phyloP scores from a whole-genome alignment of 1,140 invertebrate species.

The Cephus cinctus region DNA sequence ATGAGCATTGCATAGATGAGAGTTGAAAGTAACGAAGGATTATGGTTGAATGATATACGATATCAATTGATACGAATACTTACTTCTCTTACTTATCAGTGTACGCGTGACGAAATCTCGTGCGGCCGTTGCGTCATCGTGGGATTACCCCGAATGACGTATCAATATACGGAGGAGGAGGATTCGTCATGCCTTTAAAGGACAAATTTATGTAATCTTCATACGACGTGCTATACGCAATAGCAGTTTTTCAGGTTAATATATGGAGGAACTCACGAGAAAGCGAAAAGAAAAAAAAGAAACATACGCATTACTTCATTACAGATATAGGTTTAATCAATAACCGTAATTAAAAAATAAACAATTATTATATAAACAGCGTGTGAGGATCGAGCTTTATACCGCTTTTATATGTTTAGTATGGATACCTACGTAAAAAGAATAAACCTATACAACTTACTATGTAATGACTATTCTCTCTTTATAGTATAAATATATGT shows the following conservation, averaged over 20 bases:
- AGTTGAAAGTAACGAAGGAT: slow-evolving; percentile 30
- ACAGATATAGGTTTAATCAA: slow-evolving; percentile 25
- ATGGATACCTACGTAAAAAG: slow-evolving; percentile 45
- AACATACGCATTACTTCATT: slow-evolving; percentile 27
- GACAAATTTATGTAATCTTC: too few relatives aligned
- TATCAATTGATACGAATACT: too few relatives aligned
- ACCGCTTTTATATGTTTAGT: slow-evolving; percentile 55
- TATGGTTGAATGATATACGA: slow-evolving; percentile 19
- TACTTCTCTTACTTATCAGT: too few relatives aligned
- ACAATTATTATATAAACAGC: slow-evolving; percentile 38
- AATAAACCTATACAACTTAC: slow-evolving; percentile 45
- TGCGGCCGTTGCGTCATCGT: too few relatives aligned
- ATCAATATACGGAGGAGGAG: too few relatives aligned
- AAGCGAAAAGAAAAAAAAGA: slow-evolving; percentile 3
- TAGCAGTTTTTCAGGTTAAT: slow-evolving; percentile 9
- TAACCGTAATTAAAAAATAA: slow-evolving; percentile 30
- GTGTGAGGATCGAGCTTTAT: slow-evolving; percentile 55
- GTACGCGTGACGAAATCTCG: too few relatives aligned
- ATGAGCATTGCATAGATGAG: slow-evolving; percentile 18
- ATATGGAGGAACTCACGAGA: neutral
- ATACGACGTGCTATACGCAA: too few relatives aligned
- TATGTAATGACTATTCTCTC: slow-evolving; percentile 48
- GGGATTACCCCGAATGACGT: too few relatives aligned
- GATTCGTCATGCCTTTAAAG: too few relatives aligned
- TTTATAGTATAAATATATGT: slow-evolving; percentile 34